phyloP scores from a whole-genome alignment of 2,888 invertebrate species.

The Erpobdella octoculata region DNA sequence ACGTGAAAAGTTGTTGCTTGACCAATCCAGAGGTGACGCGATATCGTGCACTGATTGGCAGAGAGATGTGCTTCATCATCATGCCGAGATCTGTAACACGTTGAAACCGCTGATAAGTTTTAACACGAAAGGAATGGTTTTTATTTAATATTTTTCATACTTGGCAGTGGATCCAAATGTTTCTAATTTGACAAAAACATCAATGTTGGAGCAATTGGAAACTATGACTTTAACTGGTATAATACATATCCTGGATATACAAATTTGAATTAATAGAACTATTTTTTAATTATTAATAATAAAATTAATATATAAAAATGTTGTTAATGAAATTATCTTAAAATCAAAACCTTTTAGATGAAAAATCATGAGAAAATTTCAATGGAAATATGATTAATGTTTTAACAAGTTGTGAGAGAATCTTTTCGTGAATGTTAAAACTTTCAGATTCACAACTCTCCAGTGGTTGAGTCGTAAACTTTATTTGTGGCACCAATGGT shows the following conservation, averaged over 20 bases:
- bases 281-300: too few species aligned
- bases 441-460: background rate
- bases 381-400: background rate
- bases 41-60: background rate
- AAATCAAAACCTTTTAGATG: background rate
- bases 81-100: too few species aligned
- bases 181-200: background rate
- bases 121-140: too few species aligned
- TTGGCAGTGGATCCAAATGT: background rate
- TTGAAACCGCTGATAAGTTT: too few species aligned
- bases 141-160: too few species aligned
- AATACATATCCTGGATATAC: background rate
- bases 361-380: background rate
- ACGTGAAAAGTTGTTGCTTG: background rate
- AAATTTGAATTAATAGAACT: too few species aligned
- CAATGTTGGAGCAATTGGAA: background rate
- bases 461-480: background rate
- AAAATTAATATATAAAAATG: too few species aligned
- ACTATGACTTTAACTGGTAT: background rate
- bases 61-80: background rate
- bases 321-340: too few species aligned
- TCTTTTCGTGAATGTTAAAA: background rate
- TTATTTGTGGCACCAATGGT: background rate
- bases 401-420: background rate
- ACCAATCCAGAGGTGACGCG: conserved; percentile 7